Evolutionary conservation across 2,113 vertebrate species (phyloP).

Genomic region (Corynorhinus townsendii): DNA sequence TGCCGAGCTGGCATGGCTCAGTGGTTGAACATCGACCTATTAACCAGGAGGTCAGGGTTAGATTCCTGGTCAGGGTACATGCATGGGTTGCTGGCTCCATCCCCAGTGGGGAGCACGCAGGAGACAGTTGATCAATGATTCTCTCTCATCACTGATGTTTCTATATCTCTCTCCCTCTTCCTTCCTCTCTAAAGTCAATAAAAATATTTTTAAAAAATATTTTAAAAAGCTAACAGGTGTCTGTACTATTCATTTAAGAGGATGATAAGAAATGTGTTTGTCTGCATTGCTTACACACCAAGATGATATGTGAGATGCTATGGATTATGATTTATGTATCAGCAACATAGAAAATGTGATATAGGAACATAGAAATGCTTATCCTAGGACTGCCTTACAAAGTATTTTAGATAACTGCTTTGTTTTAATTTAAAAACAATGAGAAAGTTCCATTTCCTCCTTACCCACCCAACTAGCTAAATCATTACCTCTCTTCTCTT

Average conservation of each 20-base stretch:
- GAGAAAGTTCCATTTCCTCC: background rate
- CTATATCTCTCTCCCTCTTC: no score
- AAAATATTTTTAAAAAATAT: no score
- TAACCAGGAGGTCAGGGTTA: no score
- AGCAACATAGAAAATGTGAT: background rate
- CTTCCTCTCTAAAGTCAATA: no score
- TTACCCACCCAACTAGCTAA: background rate
- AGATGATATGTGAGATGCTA: background rate
- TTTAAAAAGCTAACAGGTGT: background rate
- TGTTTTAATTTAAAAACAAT: slow-evolving; percentile 21
- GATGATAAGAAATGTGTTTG: background rate
- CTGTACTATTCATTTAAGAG: background rate
- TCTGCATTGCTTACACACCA: background rate
- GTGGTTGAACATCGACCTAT: no score
- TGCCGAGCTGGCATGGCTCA: no score
- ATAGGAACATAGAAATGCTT: background rate
- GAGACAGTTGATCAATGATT: no score
- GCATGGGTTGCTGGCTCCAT: no score
- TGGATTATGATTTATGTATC: background rate
- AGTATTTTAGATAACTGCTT: background rate
- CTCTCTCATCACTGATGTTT: no score
- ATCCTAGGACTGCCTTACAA: background rate
- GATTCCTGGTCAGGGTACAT: no score
- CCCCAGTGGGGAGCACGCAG: no score
- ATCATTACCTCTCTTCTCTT: background rate